Evolutionary conservation across 2,113 vertebrate species (phyloP), one percentile per base, ranked within the genome.

Genomic region (Cebidichthys violaceus): DNA sequence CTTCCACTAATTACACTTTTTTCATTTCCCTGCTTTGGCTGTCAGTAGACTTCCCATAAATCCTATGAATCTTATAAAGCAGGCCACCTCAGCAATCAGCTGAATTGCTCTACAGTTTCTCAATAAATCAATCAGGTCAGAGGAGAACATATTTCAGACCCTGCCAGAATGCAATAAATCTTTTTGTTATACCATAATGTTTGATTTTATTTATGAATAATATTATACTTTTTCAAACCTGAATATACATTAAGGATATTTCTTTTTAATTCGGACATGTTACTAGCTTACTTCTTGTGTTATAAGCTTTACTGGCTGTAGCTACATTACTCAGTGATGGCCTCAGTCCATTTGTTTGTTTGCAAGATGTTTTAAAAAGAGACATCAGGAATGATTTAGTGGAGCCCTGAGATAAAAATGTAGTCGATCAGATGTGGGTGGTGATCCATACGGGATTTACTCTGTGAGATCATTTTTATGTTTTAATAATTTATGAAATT

Each of bases 21-120:
- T 60, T 55, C 14, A 47, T 69, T 22, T 59, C 18, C 2, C 15
- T 43, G 68, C 64, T 60, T n/a, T 20, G 9, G 20, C 68, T 60
- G 29, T 74, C 45, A 61, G 47, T 11, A 54, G 52, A 50, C 67
- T 1, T 62, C 11, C 20, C n/a, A 69, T 64, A 75, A 68, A 77
- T 62, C 17, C 11, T 31, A 60, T 66, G 61, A 68, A 77, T 60
- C 39, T 15, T 29, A 52, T 70, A 3, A 73, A 14, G 70, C 1
- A 15, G 1, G 35, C 62, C 71, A 64, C 78, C 66, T 75, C 67
- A 72, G 81, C 84, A 83, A 89, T 87, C 72, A 66, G n/a, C 4
- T 61, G 41, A 59, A 79, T 74, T 70, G 50, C 73, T 43, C 50
- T 2, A 27, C 35, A 67, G 64, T 61, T 61, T 67, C 45, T 29